A percentile compares a stretch with the other conserved stretches of the same genome.
Conservation (phyloP, 2,888 invertebrate species). For the Coleophora deauratella region DNA sequence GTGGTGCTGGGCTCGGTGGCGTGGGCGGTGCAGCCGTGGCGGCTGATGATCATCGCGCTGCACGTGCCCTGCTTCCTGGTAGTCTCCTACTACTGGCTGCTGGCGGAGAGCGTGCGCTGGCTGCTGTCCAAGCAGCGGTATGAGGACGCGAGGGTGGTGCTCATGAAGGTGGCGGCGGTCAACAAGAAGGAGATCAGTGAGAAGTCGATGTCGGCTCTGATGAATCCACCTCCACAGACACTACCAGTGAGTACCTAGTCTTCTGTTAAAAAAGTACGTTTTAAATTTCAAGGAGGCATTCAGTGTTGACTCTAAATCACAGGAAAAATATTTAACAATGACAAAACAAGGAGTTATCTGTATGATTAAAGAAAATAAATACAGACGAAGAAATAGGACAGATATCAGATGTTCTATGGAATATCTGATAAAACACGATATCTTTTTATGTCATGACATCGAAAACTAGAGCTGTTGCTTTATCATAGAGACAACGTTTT, state of each 20-base stretch:
- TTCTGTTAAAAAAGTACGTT: not conserved
- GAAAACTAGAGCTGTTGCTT: too few relatives aligned
- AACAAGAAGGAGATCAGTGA: conserved; percentile 75
- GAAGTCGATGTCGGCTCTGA: conserved; percentile 56
- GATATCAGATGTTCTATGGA: too few relatives aligned
- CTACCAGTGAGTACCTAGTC: not conserved
- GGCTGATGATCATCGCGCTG: conserved; percentile 75
- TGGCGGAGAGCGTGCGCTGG: conserved; percentile 83
- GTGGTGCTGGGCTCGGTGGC: conserved; percentile 78
- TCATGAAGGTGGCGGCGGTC: conserved; percentile 75
- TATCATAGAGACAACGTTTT: too few relatives aligned
- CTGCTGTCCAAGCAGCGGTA: conserved; percentile 78
- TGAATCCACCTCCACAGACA: conserved; percentile 41
- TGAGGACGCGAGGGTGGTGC: conserved; percentile 74
- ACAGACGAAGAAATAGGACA: too few relatives aligned
- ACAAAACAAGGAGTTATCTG: too few relatives aligned
- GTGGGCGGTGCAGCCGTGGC: conserved; percentile 80
- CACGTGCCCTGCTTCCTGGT: conserved; percentile 80
- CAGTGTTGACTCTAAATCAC: too few relatives aligned
- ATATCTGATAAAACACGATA: too few relatives aligned
- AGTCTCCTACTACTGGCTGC: conserved; percentile 77
- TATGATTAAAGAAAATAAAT: too few relatives aligned
- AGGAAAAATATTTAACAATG: not conserved
- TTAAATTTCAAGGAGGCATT: too few relatives aligned
- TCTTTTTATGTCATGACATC: too few relatives aligned